Base-by-base conservation (phyloP, 2,888 invertebrate genomes). In the Athetis lepigone region DNA sequence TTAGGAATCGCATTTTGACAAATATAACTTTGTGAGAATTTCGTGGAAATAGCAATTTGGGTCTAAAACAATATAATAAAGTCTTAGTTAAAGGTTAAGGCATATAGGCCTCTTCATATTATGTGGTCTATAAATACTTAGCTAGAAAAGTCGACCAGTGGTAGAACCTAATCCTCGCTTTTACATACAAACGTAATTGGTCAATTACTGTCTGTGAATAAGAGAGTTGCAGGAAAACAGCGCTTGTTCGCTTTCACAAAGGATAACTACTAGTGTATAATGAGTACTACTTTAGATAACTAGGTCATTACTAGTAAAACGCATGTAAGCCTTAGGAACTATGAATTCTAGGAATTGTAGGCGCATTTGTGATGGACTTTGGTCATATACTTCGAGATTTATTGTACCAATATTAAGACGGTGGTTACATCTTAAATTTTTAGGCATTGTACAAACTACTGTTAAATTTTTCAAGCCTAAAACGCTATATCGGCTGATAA, bases 211-310 rank as follows among this genome's bases (percentile, higher is more conserved):
- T 56, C 65, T 57, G 72, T 64, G 72, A 64, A 71, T 76, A 76
- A 27, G 73, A 73, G 72, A 76, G 65, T 40, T 63, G 51, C 68
- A 72, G 72, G 68, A 62, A 76, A 68, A 70, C 61, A 56, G 60
- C 68, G 62, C 77, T 63, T 18, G 62, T 74, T 62, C 62, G 72
- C 67, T 77, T 79, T 76, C 77, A 65, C 61, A 67, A 77, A 77
- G 65, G 67, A 75, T 56, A 55, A 56, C 62, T 45, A 57, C 65
- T 52, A 47, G 39, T 21, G 42, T 57, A 47, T 71, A 72, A 70
- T 70, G 52, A 76, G 59, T 60, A 54, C 73, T 57, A 56, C 45
- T 64, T 59, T 49, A 60, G 36, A 61, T 63, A 67, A 73, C 68
- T 58, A 49, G 67, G 74, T 49, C 74, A 75, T 77, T 66, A 75